Evolutionary conservation across 1,140 invertebrate species (phyloP).

Genomic region (Euschistus heros): DNA sequence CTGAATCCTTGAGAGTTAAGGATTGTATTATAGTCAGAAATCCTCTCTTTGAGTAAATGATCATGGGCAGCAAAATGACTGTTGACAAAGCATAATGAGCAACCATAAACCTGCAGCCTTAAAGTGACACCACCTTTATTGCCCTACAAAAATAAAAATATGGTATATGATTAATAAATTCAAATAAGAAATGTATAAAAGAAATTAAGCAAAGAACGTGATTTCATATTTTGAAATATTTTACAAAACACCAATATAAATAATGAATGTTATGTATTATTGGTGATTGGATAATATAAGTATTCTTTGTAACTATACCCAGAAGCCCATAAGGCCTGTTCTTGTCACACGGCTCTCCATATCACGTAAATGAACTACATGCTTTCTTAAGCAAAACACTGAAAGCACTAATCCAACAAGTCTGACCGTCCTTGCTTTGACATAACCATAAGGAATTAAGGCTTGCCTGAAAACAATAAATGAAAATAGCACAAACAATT

Average conservation of each 20-base stretch:
- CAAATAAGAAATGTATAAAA: not conserved
- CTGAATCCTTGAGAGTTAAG: constrained; percentile 58
- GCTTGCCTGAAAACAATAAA: constrained; percentile 43
- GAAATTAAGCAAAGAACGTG: not conserved
- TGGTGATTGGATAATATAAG: not conserved
- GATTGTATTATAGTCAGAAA: constrained; percentile 79
- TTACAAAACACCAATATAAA: not conserved
- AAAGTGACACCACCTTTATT: constrained; percentile 90
- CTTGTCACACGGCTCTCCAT: constrained; percentile 75
- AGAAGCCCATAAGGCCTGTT: constrained; percentile 80
- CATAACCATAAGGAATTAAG: constrained; percentile 56
- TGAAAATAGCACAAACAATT: constrained; percentile 12
- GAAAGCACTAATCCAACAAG: constrained; percentile 69
- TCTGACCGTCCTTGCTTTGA: constrained; percentile 63
- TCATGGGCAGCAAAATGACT: constrained; percentile 82
- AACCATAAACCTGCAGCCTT: constrained; percentile 72
- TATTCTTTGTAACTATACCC: constrained; percentile 41
- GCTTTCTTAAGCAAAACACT: constrained; percentile 62
- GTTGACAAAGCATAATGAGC: constrained; percentile 78
- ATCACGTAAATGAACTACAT: constrained; percentile 66
- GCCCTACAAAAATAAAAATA: constrained; percentile 50
- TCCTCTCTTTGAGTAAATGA: constrained; percentile 61
- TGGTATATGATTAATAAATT: not conserved
- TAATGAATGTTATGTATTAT: not conserved
- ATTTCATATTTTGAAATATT: not conserved